A percentile compares a stretch with the other conserved stretches of the same genome.
Evolutionary conservation across 1,140 invertebrate species (phyloP).

Genomic region (Cydia strobilella): DNA sequence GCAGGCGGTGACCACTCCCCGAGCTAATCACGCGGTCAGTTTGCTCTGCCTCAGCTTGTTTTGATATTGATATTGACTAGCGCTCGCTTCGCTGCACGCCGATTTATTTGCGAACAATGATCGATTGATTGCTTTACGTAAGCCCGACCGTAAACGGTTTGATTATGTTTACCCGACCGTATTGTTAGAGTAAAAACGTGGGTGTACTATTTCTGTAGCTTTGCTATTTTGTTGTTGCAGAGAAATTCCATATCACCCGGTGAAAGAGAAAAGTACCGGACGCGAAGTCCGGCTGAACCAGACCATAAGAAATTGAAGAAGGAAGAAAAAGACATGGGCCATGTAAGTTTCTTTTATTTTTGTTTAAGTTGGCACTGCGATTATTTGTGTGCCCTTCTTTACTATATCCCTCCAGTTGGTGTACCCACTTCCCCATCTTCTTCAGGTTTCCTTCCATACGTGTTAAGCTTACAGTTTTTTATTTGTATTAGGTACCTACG

Average conservation of each 20-base stretch:
- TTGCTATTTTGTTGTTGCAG: slow-evolving; percentile 82
- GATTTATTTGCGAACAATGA: slow-evolving; percentile 80
- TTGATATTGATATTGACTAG: slow-evolving; percentile 80
- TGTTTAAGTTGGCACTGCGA: neutral
- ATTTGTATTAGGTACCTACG: neutral
- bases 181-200: slow-evolving; percentile 56
- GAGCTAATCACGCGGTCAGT: slow-evolving; percentile 79
- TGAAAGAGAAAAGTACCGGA: slow-evolving; percentile 91
- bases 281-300: slow-evolving; percentile 85
- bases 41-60: slow-evolving; percentile 80
- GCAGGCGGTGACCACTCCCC: slow-evolving; percentile 70
- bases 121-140: slow-evolving; percentile 76
- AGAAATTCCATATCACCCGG: slow-evolving; percentile 93
- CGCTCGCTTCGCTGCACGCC: slow-evolving; percentile 71
- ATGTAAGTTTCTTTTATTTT: slow-evolving; percentile 82
- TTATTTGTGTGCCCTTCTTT: too few relatives aligned
- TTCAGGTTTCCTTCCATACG: neutral
- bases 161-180: slow-evolving; percentile 73
- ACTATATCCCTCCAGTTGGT: neutral
- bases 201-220: slow-evolving; percentile 17
- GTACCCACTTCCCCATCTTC: neutral
- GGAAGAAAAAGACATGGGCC: slow-evolving; percentile 89
- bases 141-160: slow-evolving; percentile 70
- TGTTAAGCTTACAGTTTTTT: neutral
- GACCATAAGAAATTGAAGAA: slow-evolving; percentile 87